Evolutionary conservation across 2,888 invertebrate species (phyloP).

Genomic region (Drosophila infuscata): DNA sequence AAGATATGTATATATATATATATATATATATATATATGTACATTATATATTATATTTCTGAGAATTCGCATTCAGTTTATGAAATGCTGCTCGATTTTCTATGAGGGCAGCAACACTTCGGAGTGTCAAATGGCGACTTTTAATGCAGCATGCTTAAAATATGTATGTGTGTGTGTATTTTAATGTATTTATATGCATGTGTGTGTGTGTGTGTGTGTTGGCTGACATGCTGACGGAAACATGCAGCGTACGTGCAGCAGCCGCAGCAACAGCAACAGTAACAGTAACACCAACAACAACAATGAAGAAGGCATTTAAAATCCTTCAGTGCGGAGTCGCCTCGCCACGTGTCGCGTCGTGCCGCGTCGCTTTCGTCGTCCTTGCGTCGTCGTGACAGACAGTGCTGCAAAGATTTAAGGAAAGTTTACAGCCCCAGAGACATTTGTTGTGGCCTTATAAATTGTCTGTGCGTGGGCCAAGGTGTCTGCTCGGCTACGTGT

Average conservation of each 20-base stretch:
- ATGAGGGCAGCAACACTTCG: conserved; percentile 29
- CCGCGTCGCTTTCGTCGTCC: conserved; percentile 42
- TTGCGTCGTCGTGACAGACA: conserved; percentile 58
- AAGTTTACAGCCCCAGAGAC: conserved; percentile 80
- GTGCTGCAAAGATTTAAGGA: conserved; percentile 74
- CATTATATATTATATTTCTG: background rate
- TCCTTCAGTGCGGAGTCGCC: conserved; percentile 62
- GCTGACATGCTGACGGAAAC: conserved; percentile 78
- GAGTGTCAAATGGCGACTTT: conserved; percentile 40
- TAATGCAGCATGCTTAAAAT: conserved; percentile 13
- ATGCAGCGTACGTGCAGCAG: conserved; percentile 66
- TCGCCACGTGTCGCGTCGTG: conserved; percentile 35
- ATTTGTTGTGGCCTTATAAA: conserved; percentile 82
- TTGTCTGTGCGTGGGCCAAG: conserved; percentile 79
- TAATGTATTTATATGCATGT: conserved; percentile 5
- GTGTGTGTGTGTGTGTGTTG: conserved; percentile 18
- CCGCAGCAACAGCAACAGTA: conserved; percentile 23
- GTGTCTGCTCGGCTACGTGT: conserved; percentile 49
- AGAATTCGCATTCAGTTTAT: conserved; percentile 30
- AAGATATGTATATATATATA: background rate
- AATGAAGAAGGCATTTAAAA: conserved; percentile 61
- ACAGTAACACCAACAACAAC: conserved; percentile 23
- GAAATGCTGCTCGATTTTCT: conserved; percentile 22
- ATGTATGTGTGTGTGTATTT: conserved; percentile 2
- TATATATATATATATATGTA: background rate